These are phyloP conservation scores for Hedya salicella DNA, from an alignment of 2,888 invertebrate species.

Conservation along the genomic window DNA sequence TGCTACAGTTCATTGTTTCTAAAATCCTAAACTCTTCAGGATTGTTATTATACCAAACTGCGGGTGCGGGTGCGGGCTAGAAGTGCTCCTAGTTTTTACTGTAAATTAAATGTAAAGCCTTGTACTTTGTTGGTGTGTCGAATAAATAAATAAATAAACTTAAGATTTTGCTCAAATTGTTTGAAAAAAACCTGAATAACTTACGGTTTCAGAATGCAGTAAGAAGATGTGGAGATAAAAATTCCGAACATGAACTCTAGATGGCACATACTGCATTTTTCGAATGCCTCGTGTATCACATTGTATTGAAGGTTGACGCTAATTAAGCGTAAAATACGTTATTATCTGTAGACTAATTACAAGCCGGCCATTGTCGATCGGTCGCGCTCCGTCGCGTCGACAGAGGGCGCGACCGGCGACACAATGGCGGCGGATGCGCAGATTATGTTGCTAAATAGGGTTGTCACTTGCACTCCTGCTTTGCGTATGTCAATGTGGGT, in stretches of 20 bases:
- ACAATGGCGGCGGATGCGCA: slow-evolving; percentile 56
- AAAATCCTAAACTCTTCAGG: no score
- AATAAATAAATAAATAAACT: no score
- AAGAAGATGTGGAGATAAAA: background rate
- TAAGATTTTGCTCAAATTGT: no score
- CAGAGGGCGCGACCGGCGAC: slow-evolving; percentile 67
- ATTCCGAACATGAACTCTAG: background rate
- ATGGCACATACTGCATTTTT: slow-evolving; percentile 29
- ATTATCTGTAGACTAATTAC: slow-evolving; percentile 58
- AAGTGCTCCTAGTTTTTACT: no score
- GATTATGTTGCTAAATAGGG: slow-evolving; percentile 32
- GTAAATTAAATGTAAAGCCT: no score
- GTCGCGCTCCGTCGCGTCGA: slow-evolving; percentile 62
- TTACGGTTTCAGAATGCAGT: background rate
- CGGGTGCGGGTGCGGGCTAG: no score
- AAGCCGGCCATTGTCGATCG: slow-evolving; percentile 56
- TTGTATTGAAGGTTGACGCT: slow-evolving; percentile 23
- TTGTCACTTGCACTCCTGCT: slow-evolving; percentile 21
- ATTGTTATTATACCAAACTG: no score
- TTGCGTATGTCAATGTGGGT: background rate
- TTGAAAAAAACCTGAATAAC: no score
- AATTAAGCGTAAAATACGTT: slow-evolving; percentile 44
- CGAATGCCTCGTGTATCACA: slow-evolving; percentile 1
- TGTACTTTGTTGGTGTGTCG: no score
- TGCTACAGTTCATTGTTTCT: no score